phyloP scores from a whole-genome alignment of 2,797 vertebrate species.

The Melanotaenia nigrans region DNA sequence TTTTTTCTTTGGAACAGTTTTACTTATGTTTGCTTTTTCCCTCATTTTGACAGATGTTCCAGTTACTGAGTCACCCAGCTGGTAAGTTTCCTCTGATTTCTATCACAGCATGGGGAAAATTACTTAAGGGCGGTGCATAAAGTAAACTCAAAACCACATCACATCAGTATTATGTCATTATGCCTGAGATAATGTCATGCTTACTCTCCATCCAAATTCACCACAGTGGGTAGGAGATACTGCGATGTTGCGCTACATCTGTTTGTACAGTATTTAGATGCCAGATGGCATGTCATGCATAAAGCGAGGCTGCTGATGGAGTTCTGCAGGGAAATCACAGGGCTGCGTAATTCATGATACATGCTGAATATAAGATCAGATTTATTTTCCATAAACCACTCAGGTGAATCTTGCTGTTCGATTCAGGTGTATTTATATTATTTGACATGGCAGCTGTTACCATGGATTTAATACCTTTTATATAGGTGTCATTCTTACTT shows the following conservation, averaged over 20 bases:
- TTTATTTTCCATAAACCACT: not conserved
- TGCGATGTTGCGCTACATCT: conserved; percentile 21
- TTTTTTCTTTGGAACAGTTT: conserved; percentile 34
- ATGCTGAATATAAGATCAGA: conserved; percentile 7
- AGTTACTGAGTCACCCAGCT: conserved; percentile 60
- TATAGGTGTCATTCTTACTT: not conserved
- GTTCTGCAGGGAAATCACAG: conserved; percentile 38
- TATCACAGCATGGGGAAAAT: conserved; percentile 32
- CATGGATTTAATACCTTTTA: not conserved
- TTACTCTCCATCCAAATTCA: conserved; percentile 30
- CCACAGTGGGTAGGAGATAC: conserved; percentile 21
- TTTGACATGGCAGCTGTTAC: not conserved
- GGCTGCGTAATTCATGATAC: conserved; percentile 26
- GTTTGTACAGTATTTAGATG: conserved; percentile 31
- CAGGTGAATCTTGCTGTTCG: conserved; percentile 1
- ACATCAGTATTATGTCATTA: conserved; percentile 47
- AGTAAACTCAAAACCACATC: conserved; percentile 19
- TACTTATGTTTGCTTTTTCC: conserved; percentile 54
- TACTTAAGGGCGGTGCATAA: conserved; percentile 26
- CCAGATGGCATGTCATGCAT: conserved; percentile 55
- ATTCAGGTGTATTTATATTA: not conserved
- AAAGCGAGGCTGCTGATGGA: conserved; percentile 27
- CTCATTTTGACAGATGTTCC: conserved; percentile 75
- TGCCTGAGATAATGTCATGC: conserved; percentile 46
- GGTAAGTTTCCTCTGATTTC: conserved; percentile 72